Conservation (phyloP, 2,888 invertebrate species). For the Temnothorax rugatulus region DNA sequence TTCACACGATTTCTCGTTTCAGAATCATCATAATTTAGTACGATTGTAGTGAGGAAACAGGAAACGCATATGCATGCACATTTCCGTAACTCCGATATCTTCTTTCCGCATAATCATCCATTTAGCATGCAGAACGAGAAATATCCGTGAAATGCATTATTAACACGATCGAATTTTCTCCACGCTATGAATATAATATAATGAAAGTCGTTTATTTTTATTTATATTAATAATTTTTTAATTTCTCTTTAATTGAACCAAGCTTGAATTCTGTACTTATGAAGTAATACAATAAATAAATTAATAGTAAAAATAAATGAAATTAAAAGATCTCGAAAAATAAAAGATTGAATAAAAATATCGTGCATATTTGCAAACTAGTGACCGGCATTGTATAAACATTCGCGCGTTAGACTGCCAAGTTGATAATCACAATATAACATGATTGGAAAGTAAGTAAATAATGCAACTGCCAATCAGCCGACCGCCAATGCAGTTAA, state of each 20-base stretch:
- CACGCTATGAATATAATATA: neutral
- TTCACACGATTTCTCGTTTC: neutral
- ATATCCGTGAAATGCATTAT: neutral
- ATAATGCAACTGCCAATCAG: neutral
- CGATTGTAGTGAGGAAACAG: constrained; percentile 3
- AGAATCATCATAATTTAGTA: neutral
- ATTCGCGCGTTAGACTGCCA: neutral
- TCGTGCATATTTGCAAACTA: neutral
- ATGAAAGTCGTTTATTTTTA: neutral
- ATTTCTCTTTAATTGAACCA: neutral
- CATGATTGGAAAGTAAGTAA: neutral
- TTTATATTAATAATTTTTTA: no score
- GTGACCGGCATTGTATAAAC: neutral
- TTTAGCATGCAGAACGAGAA: neutral
- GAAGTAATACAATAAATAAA: neutral
- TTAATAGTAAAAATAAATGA: neutral
- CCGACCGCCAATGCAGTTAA: neutral
- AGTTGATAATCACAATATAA: neutral
- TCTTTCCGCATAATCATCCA: neutral
- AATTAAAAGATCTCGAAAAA: neutral
- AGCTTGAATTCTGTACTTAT: neutral
- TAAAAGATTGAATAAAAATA: neutral
- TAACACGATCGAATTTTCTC: neutral
- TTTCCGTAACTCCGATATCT: constrained; percentile 16
- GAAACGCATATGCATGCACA: neutral